phyloP scores from a whole-genome alignment of 1,140 invertebrate species.

The Pogonus chalceus region DNA sequence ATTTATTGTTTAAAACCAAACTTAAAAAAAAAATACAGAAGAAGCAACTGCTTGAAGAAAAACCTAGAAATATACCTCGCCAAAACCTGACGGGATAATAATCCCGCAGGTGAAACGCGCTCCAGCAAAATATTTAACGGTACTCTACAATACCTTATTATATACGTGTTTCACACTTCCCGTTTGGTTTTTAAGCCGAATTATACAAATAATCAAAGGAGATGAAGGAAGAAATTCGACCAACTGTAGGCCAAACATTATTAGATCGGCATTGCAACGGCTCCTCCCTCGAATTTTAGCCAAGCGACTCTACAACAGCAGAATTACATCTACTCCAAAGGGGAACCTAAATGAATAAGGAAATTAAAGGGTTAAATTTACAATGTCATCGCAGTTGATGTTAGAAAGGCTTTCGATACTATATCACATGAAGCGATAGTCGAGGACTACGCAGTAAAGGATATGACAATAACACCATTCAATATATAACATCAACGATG shows the following conservation, averaged over 20 bases:
- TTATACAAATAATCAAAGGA: constrained; percentile 15
- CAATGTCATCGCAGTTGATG: constrained; percentile 28
- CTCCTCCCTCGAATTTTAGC: constrained; percentile 29
- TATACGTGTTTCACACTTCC: too few species aligned
- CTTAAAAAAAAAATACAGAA: too few species aligned
- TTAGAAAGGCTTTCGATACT: constrained; percentile 29
- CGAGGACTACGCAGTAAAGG: constrained; percentile 17
- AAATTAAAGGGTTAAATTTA: constrained; percentile 21
- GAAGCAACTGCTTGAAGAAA: too few species aligned
- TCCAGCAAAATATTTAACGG: too few species aligned
- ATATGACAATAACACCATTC: constrained; percentile 18
- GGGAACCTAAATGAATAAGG: constrained; percentile 25
- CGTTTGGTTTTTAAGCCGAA: too few species aligned
- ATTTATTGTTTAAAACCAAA: too few species aligned
- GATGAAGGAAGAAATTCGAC: constrained; percentile 6
- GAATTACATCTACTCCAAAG: constrained; percentile 25
- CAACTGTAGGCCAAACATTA: constrained; percentile 32
- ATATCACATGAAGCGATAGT: constrained; percentile 25
- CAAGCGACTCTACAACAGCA: constrained; percentile 17
- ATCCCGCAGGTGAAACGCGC: too few species aligned
- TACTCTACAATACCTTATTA: too few species aligned
- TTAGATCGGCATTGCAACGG: constrained; percentile 30
- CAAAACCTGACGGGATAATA: too few species aligned
- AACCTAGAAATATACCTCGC: too few species aligned
- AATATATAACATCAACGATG: constrained; percentile 22